A percentile compares a stretch with the other conserved stretches of the same genome.
These are phyloP conservation scores for Troglohyphantes excavatus DNA, from an alignment of 2,888 invertebrate genomes.

Conservation along the genomic window DNA sequence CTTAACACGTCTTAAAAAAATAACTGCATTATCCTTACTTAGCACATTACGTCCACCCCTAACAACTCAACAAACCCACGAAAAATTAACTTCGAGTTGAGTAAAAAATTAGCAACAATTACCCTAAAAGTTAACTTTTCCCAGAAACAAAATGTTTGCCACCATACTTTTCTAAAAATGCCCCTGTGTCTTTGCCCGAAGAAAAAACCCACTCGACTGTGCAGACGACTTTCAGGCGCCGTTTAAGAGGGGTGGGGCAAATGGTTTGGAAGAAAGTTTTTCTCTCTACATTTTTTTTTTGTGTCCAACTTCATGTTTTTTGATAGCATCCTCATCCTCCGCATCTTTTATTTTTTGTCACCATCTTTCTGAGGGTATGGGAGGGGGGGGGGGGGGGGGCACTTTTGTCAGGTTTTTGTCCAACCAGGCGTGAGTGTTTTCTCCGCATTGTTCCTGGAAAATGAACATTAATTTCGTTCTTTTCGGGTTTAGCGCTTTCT, in stretches of 20 bases:
- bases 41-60: too few species aligned
- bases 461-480: conserved; percentile 74
- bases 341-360: conserved; percentile 34
- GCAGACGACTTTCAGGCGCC: conserved; percentile 67
- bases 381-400: conserved; percentile 29
- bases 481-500: conserved; percentile 38
- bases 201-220: conserved; percentile 50
- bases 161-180: conserved; percentile 48
- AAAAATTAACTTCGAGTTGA: not conserved
- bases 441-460: conserved; percentile 67
- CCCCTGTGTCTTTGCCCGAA: conserved; percentile 45
- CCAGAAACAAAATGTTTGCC: not conserved
- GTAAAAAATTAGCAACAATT: not conserved
- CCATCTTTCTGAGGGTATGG: not conserved
- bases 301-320: conserved; percentile 64
- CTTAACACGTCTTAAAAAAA: too few species aligned
- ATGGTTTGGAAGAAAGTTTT: conserved; percentile 77
- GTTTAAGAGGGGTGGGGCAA: conserved; percentile 71
- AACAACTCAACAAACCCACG: not conserved
- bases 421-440: conserved; percentile 61
- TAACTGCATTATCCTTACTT: too few species aligned
- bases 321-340: conserved; percentile 31
- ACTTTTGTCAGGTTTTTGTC: conserved; percentile 77
- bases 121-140: not conserved
- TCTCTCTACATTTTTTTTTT: conserved; percentile 57